These are phyloP conservation scores for Leucophora obtusa DNA, from an alignment of 2,888 invertebrate species.

Conservation along the genomic window DNA sequence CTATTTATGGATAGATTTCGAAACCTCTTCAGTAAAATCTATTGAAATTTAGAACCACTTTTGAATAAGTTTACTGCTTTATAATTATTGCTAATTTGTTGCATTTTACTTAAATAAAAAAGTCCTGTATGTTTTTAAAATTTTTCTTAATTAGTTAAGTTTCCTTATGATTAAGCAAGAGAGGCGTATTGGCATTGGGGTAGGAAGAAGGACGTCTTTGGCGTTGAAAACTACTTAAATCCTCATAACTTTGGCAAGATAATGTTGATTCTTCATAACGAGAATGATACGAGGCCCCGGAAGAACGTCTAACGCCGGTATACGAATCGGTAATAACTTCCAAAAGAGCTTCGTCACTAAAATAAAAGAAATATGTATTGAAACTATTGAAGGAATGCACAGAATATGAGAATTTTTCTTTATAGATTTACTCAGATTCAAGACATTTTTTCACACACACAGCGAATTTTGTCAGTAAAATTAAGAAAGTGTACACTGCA, in stretches of 20 bases:
- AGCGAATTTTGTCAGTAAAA: too few relatives aligned
- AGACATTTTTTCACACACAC: too few relatives aligned
- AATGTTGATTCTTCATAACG: conserved; percentile 76
- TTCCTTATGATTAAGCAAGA: conserved; percentile 76
- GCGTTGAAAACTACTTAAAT: conserved; percentile 68
- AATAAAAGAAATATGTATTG: too few relatives aligned
- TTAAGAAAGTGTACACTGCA: too few relatives aligned
- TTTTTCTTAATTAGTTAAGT: conserved; percentile 64
- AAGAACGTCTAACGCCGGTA: conserved; percentile 74
- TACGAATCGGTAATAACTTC: conserved; percentile 77
- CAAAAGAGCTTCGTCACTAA: conserved; percentile 77
- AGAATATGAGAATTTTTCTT: too few relatives aligned
- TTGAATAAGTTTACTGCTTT: neutral
- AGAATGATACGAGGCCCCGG: conserved; percentile 74
- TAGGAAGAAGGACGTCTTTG: conserved; percentile 74
- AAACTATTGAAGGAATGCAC: too few relatives aligned
- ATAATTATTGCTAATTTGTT: conserved; percentile 22
- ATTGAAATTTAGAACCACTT: too few relatives aligned
- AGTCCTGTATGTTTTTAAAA: too few relatives aligned
- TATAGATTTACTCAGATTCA: too few relatives aligned
- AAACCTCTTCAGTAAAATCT: too few relatives aligned
- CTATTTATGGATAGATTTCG: too few relatives aligned
- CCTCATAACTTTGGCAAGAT: conserved; percentile 75
- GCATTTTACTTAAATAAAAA: too few relatives aligned
- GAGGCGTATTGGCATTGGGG: conserved; percentile 76